phyloP scores from a whole-genome alignment of 1,140 invertebrate genomes.

The Drosophila micromelanica region DNA sequence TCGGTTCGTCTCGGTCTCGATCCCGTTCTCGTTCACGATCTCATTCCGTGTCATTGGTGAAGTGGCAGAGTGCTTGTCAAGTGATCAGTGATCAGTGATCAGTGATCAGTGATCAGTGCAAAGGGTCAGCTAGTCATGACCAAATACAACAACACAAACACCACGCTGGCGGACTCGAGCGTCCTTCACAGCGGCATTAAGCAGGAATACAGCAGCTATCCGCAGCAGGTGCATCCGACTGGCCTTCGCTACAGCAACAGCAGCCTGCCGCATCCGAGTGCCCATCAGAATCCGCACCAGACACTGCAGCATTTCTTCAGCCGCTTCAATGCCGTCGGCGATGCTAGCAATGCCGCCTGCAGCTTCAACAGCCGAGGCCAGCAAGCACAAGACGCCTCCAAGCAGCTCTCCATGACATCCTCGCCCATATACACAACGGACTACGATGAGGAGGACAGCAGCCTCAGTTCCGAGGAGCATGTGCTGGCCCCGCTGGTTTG shows the following conservation, averaged over 20 bases:
- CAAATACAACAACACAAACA: slow-evolving; percentile 67
- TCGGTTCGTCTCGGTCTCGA: slow-evolving; percentile 55
- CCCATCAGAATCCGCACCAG: slow-evolving; percentile 60
- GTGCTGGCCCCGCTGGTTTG: slow-evolving; percentile 85
- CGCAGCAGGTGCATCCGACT: slow-evolving; percentile 44
- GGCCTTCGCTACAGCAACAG: slow-evolving; percentile 14
- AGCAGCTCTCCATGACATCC: slow-evolving; percentile 61
- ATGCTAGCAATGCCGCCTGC: slow-evolving; percentile 24
- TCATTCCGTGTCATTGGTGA: slow-evolving; percentile 3
- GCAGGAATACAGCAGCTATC: slow-evolving; percentile 68
- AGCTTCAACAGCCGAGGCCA: slow-evolving; percentile 18
- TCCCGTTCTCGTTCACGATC: slow-evolving; percentile 3
- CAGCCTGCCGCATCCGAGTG: slow-evolving; percentile 10
- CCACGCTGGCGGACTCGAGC: slow-evolving; percentile 34
- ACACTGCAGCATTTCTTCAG: slow-evolving; percentile 78
- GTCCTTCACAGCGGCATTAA: slow-evolving; percentile 44
- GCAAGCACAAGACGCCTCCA: slow-evolving; percentile 46
- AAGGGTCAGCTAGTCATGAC: slow-evolving; percentile 44
- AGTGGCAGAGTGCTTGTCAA: slow-evolving; percentile 32
- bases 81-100: slow-evolving; percentile 5
- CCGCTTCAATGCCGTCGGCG: slow-evolving; percentile 81
- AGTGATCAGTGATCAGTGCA: slow-evolving; percentile 3
- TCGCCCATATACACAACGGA: slow-evolving; percentile 80
- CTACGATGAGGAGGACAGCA: slow-evolving; percentile 80
- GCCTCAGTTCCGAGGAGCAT: slow-evolving; percentile 84